Conservation (phyloP, 2,113 vertebrate genomes). For the Gobio gobio region DNA sequence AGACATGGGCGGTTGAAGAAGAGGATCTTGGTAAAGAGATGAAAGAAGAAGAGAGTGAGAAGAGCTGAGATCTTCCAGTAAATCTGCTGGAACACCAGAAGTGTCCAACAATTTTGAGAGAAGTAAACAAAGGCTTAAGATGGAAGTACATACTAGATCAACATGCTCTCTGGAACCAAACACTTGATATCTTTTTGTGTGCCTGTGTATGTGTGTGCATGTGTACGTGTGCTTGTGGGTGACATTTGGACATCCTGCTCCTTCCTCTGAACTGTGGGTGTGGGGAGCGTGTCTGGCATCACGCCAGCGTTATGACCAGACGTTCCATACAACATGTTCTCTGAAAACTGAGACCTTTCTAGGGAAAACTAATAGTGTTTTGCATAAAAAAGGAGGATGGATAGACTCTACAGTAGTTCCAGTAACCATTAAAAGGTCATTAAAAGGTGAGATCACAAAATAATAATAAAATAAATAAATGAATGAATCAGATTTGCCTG, state of each 20-base stretch:
- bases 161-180: conserved; percentile 21
- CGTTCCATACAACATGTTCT: conserved; percentile 38
- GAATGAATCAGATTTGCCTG: background rate
- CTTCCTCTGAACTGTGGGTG: background rate
- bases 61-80: conserved; percentile 8
- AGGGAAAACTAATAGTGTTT: conserved; percentile 14
- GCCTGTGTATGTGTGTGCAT: background rate
- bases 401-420: background rate
- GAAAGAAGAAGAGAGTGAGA: conserved; percentile 23
- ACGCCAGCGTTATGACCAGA: conserved; percentile 23
- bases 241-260: conserved; percentile 9
- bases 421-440: background rate
- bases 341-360: conserved; percentile 20
- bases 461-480: background rate
- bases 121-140: conserved; percentile 8
- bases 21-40: conserved; percentile 9
- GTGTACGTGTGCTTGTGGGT: conserved; percentile 2
- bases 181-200: background rate
- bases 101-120: conserved; percentile 6
- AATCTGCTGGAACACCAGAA: conserved; percentile 4
- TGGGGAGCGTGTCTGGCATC: conserved; percentile 4
- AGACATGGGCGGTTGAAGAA: background rate
- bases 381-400: conserved; percentile 19
- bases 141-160: conserved; percentile 1
- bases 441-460: background rate